Evolutionary conservation across 2,797 vertebrate species (phyloP), one percentile per base, ranked within the genome.

Genomic region (Aldrovandia affinis): DNA sequence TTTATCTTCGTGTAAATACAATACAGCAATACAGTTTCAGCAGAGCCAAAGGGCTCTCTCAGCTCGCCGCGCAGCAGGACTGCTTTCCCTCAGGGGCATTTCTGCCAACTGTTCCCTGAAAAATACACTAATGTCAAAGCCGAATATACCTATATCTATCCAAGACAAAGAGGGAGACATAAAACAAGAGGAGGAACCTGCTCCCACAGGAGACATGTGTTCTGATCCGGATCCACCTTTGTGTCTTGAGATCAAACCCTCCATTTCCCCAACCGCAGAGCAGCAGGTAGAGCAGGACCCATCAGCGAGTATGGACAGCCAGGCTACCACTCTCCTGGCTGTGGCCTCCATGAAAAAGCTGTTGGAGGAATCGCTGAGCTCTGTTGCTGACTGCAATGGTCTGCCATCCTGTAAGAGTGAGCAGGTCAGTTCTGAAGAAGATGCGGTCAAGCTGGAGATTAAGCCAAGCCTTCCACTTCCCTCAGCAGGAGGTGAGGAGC

Each of bases 281-380:
- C 82, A 89, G 28, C 89, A 86, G 90, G 85, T 42, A 0, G 94
- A 95, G 79, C 81, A 86, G 1, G 94, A 95, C 73, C 84, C 88
- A 28, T 85, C 88, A 83, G 77, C 89, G 68, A 86, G 63, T 39
- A 78, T 88, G 44, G 94, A 95, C 87, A 94, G 87, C 88, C 94
- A 94, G 50, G 92, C 92, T 33, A 93, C 94, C 83, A 95, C 95
- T 28, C 92, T 96, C 86, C 90, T 94, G 4, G 95, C 93, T 0
- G 94, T 96, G 86, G 94, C 95, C 73, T 96, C 95, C 0, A 96
- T 95, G 95, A 95, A 95, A 88, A 95, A 95, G 50, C 94, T 95
- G 6, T 89, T 95, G 89, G 95, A 96, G 83, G 95, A 96, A 80
- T 95, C 94, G 0, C 92, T 96, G 7, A 94, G 90, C 88, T 91